Evolutionary conservation across 2,797 vertebrate genomes (phyloP), one percentile per base, ranked within the genome.

Genomic region (Melanotaenia boesemani): DNA sequence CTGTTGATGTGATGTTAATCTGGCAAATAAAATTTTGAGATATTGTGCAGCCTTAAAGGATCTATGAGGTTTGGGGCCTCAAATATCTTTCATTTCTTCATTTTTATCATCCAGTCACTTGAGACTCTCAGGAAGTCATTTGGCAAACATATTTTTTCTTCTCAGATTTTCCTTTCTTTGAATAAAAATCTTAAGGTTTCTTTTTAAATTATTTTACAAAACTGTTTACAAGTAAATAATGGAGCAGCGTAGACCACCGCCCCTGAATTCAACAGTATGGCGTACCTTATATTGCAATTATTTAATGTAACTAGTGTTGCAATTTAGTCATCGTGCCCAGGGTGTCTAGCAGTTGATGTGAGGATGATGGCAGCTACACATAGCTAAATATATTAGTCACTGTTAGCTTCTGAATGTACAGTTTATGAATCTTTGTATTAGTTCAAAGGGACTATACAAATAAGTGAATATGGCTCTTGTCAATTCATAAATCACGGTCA

Each of bases 301-400:
- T 78, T 72, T 72, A 80, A 77, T 78, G 79, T 58, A 73, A 54
- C 76, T 82, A 85, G 77, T 86, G 86, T 80, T 48, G 4, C 74
- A 63, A 75, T 83, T 81, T 84, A 88, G 83, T 87, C 83, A 84
- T 61, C 56, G 68, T 66, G 77, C 76, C 77, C 82, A 87, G 76
- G 84, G 84, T 83, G 83, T 56, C 78, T 58, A 77, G 81, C 84
- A 87, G 86, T 84, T 86, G 70, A 84, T 79, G 65, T 68, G 79
- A 73, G 64, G 70, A 81, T 67, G 76, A 76, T 62, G 71, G 66
- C 80, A 80, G 76, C 77, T 68, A 67, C 76, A 80, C 80, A 88
- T 88, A 84, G 66, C 74, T 89, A 84, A 50, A 83, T 78, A 82
- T 68, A 74, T 70, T 72, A 78, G 81, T 87, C 86, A 85, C 55